Conservation (phyloP, 2,113 vertebrate genomes). For the Eira barbara region DNA sequence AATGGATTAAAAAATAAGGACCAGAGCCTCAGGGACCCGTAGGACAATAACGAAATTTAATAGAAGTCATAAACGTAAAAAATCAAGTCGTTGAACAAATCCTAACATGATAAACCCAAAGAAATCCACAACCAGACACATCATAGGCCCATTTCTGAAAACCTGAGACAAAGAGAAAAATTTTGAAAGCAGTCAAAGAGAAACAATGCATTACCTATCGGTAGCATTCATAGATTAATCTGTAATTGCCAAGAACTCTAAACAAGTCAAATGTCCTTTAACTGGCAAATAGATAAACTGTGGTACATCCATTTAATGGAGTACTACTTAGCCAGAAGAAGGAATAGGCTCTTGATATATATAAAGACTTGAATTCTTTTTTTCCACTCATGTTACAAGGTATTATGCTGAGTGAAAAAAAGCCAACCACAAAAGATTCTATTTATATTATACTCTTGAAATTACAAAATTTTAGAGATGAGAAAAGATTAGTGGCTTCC, state of each 20-base stretch:
- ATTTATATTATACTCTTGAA: background rate
- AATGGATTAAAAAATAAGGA: constrained; percentile 23
- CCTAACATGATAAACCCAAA: background rate
- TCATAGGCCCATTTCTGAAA: constrained; percentile 26
- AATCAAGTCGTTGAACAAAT: background rate
- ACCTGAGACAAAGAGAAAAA: background rate
- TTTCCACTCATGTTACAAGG: background rate
- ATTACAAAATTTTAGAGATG: background rate
- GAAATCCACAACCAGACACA: background rate
- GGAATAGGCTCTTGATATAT: background rate
- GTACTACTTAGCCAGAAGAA: background rate
- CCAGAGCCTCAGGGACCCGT: background rate
- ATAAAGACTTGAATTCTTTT: background rate
- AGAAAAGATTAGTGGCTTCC: background rate
- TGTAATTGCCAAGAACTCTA: background rate
- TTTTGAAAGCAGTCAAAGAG: background rate
- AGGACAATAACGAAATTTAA: background rate
- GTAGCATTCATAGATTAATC: constrained; percentile 24
- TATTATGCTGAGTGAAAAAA: background rate
- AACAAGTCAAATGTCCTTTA: background rate
- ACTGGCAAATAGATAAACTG: background rate
- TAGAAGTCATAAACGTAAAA: background rate
- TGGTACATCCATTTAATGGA: background rate
- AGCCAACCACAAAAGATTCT: background rate
- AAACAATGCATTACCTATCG: background rate